Percentiles rank a stretch among this genome's conserved stretches.
These are phyloP conservation scores for Poeciliopsis presidionis DNA, from an alignment of 2,797 vertebrate genomes.

Conservation along the genomic window DNA sequence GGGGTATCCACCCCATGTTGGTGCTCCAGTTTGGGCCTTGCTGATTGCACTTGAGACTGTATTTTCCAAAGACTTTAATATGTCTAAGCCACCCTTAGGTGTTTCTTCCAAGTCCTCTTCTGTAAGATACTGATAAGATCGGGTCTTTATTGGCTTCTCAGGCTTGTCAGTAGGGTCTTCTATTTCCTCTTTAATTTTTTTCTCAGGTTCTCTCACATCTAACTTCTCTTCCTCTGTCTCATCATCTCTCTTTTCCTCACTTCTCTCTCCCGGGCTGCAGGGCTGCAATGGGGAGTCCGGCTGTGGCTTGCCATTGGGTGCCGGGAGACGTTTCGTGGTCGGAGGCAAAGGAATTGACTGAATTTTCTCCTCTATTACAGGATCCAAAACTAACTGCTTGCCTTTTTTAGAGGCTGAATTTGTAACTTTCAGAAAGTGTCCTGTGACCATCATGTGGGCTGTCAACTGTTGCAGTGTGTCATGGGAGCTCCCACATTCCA, in stretches of 20 bases:
- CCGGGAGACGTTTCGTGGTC: conserved; percentile 88
- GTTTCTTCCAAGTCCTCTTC: conserved; percentile 96
- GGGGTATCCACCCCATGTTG: conserved; percentile 97
- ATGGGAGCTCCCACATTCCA: conserved; percentile 98
- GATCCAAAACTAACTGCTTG: conserved; percentile 95
- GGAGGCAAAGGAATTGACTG: conserved; percentile 97
- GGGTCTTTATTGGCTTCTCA: conserved; percentile 67
- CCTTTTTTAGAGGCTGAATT: conserved; percentile 98
- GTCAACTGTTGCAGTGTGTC: conserved; percentile 98
- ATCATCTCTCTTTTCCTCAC: conserved; percentile 69
- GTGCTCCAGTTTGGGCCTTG: conserved; percentile 97
- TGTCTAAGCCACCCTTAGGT: conserved; percentile 94
- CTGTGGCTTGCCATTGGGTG: conserved; percentile 86
- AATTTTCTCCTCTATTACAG: conserved; percentile 93
- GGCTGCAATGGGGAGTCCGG: conserved; percentile 85
- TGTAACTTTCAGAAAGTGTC: conserved; percentile 98
- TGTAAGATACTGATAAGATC: conserved; percentile 92
- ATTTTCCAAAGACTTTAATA: conserved; percentile 96
- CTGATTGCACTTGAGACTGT: conserved; percentile 97
- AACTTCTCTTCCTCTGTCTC: conserved; percentile 80
- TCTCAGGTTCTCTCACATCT: conserved; percentile 77
- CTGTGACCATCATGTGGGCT: conserved; percentile 99
- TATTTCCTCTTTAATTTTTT: conserved; percentile 92
- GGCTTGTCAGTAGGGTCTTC: conserved; percentile 82
- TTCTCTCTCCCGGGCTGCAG: conserved; percentile 82